Base-by-base conservation (phyloP, 2,888 invertebrate genomes). In the Trimorus sp. region DNA sequence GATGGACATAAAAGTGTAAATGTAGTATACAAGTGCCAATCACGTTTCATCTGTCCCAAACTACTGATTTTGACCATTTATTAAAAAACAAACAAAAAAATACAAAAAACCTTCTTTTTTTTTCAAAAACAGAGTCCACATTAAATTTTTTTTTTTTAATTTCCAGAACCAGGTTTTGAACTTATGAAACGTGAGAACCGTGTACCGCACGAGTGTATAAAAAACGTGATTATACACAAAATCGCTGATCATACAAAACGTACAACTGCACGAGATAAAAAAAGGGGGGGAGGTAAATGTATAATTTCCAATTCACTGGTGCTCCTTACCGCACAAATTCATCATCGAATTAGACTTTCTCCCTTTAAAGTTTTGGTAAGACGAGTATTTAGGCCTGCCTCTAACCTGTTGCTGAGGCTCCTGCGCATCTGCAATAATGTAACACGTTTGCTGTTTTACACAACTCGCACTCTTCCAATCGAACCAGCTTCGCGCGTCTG, bases 311-410 rank as follows among this genome's bases (percentile, higher is more conserved):
- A 89, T 89, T 89, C 91, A 90, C 89, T 87, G 89, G 90, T 91
- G 91, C 93, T 92, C 94, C 97, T 97, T 97, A 97, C 97, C 97
- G 95, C 97, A 97, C 95, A 97, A 94, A 95, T 97, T 97, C 97
- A 97, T 97, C 94, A 97, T 95, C 93, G 97, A 97, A 95, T 96
- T 97, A 94, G 97, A 97, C 94, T 97, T 97, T 95, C 97, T 96
- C 90, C 94, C 94, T 94, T 96, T 96, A 95, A 96, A 96, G 96
- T 96, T 96, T 95, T 95, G 95, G 95, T 95, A 95, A 94, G 95
- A 95, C 93, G 95, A 94, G 94, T 95, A 96, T 94, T 95, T 96
- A 94, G 95, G 95, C 94, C 95, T 94, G 94, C 95, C 95, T 93
- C 95, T 95, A 93, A 95, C 94, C 93, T 96, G 95, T 94, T 95